A percentile compares a stretch with the other conserved stretches of the same genome.
Conservation (phyloP, 1,140 invertebrate species). For the Periplaneta americana region DNA sequence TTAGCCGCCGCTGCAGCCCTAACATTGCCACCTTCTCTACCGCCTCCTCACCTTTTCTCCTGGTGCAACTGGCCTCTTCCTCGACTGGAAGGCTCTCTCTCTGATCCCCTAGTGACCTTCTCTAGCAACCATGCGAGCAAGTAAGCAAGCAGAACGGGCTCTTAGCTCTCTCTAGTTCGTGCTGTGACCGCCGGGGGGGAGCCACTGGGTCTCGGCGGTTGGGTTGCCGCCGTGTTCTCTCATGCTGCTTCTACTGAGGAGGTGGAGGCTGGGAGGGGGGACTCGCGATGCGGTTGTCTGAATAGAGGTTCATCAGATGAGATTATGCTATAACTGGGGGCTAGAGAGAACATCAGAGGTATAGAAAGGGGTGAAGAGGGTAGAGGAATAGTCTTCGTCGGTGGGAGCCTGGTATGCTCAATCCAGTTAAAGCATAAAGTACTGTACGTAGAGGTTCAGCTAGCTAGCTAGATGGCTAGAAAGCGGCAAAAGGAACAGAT, state of each 20-base stretch:
- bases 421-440: constrained; percentile 21
- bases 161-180: not conserved
- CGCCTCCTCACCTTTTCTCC: not conserved
- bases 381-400: not conserved
- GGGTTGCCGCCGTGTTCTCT: not conserved
- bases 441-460: constrained; percentile 3
- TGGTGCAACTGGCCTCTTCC: not conserved
- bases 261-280: not conserved
- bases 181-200: constrained; percentile 10
- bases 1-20: not conserved
- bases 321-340: constrained; percentile 19
- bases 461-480: not conserved
- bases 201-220: not conserved
- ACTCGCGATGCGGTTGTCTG: not conserved
- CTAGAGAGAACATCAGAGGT: not conserved
- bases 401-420: not conserved
- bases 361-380: not conserved
- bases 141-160: not conserved
- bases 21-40: constrained; percentile 1
- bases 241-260: too few relatives aligned
- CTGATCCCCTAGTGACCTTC: constrained; percentile 16
- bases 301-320: constrained; percentile 20
- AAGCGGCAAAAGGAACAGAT: constrained; percentile 9
- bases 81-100: not conserved
- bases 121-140: not conserved